Base-by-base conservation (phyloP, 1,140 invertebrate genomes). In the Thaumatotibia leucotreta region DNA sequence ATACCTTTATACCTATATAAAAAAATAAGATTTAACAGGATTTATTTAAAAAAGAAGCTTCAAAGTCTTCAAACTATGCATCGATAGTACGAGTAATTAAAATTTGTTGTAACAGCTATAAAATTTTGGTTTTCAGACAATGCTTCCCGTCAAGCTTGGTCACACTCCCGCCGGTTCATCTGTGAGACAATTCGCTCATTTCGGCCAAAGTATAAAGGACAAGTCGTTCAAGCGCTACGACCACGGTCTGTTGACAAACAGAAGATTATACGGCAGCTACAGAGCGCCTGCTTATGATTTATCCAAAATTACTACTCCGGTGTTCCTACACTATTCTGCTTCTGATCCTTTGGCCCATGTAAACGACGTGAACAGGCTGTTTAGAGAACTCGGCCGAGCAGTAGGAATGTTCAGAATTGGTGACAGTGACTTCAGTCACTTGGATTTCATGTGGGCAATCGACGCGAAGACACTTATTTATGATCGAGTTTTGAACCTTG, bases 111-210 rank as follows among this genome's bases (percentile, higher is more conserved):
- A n/a, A n/a, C n/a, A n/a, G n/a, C n/a, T n/a, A n/a, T n/a, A n/a
- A n/a, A n/a, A n/a, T n/a, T n/a, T n/a, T n/a, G n/a, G n/a, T n/a
- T n/a, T n/a, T n/a, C 75, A 95, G 94, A 95, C 94, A 22, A 91
- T 95, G 78, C 67, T 97, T 0, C 95, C 96, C 0, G 92, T 95
- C 0, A 95, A 97, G 75, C 83, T 96, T 1, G 93, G 94, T 8
- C 96, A 98, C 83, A 94, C 94, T 3, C 98, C 98, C 2, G 96
- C 96, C 0, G 97, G 97, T 3, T 93, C 96, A 0, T 96, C 97
- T 0, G 93, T 94, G 0, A 94, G 94, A 77, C 97, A 97, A 74
- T 77, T 98, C 8, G 89, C 95, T 4, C 96, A 97, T 79, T 97
- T 94, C 74, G 94, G 92, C 0, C 96, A 97, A 88, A 91, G 94